Evolutionary conservation across 2,888 invertebrate species (phyloP), one percentile per base, ranked within the genome.

Genomic region (Rotaria socialis): DNA sequence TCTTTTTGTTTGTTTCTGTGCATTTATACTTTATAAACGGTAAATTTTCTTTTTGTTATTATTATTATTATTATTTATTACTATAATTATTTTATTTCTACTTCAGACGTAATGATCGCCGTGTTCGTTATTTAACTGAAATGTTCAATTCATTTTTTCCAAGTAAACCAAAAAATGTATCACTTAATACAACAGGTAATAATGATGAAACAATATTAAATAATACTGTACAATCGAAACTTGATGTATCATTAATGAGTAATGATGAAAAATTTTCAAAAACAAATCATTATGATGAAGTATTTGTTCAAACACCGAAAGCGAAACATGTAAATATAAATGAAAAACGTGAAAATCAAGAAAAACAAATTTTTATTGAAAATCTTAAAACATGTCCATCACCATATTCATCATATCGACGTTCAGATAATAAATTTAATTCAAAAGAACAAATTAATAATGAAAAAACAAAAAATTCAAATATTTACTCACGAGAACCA

Each of bases 1-100:
- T 24, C 80, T 80, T n/a, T 47, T 80, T 47, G 10, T 80, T 47
- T 14, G 47, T n/a, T n/a, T 80, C 1, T 80, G 80, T 80, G 80
- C 47, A 80, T 80, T 80, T 80, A 24, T 80, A 80, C n/a, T 80
- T n/a, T 80, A 80, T 47, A 80, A 80, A 80, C 80, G 80, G 80
- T 80, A 67, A 19, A 5, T 19, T 14, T 8, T 16, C 16, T 16
- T 27, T 10, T 47, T 24, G 6, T n/a, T 11, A n/a, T n/a, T 35
- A 2, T 80, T 24, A 14, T 11, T 43, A 10, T 47, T n/a, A 50
- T 24, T 10, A 41, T 47, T 14, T 35, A 11, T 47, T 22, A 60
- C 50, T 50, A 14, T 11, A 8, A 50, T 50, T 50, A 14, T 11
- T 50, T 50, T 67, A 35, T 35, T 67, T 35, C 4, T 67, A n/a